Conservation (phyloP, 30 jellyfish, hydroid and myxozoan species). For the Chrysaora quinquecirrha region DNA sequence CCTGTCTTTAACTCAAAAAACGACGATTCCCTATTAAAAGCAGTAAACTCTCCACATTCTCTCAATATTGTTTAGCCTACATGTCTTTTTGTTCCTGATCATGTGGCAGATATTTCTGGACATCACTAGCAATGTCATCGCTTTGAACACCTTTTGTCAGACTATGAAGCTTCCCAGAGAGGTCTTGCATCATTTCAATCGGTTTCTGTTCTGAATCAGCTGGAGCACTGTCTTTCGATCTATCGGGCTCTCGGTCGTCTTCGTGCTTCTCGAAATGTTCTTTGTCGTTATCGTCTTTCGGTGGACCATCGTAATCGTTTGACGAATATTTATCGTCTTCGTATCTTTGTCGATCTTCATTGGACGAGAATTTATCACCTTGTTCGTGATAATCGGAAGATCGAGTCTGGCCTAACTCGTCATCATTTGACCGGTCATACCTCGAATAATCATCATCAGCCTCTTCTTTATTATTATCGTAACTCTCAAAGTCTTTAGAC, state of each 20-base stretch:
- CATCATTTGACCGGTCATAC: background rate
- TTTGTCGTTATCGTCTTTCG: background rate
- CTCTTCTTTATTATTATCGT: background rate
- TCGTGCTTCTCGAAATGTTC: constrained; percentile 21
- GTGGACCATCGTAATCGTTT: background rate
- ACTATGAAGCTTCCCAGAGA: constrained; percentile 62
- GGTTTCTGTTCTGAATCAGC: constrained; percentile 32
- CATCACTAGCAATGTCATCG: constrained; percentile 46
- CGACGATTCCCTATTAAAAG: too few relatives aligned
- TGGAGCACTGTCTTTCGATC: background rate
- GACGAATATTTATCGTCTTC: background rate
- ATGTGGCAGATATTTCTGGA: constrained; percentile 28
- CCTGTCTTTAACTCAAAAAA: too few relatives aligned
- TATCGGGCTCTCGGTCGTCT: constrained; percentile 4
- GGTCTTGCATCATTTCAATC: constrained; percentile 82
- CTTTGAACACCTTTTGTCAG: constrained; percentile 32
- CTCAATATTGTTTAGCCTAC: too few relatives aligned
- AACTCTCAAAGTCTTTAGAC: background rate
- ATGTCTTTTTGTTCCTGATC: too few relatives aligned
- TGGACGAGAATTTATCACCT: background rate
- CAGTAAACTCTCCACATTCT: too few relatives aligned
- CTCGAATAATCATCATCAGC: background rate
- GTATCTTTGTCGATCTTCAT: background rate
- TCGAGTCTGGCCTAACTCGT: background rate
- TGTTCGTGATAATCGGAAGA: background rate